Evolutionary conservation across 2,888 invertebrate species (phyloP), one percentile per base, ranked within the genome.

Genomic region (Philonicus albiceps): DNA sequence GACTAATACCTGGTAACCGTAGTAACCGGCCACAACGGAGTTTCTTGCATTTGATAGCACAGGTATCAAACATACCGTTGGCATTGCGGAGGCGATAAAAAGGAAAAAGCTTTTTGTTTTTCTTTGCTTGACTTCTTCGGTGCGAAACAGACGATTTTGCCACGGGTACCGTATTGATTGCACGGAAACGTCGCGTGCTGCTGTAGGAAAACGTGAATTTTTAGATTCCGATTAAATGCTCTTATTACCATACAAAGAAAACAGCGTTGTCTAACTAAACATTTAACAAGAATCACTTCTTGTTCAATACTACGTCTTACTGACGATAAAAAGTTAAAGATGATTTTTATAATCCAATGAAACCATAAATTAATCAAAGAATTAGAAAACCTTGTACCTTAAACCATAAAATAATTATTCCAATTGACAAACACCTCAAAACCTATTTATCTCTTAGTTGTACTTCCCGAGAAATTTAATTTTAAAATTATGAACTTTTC

Each of bases 1-100:
- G 84, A 84, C 27, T 84, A 72, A 84, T 34, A 40, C 73, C 27
- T 30, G 84, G 73, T 84, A 34, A 30, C 40, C 86, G 55, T 72
- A 72, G 78, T 43, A 80, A 76, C 78, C 49, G 43, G 27, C 78
- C 64, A 80, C 72, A 86, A 86, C 78, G 80, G 84, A 64, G 34
- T 40, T 83, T n/a, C 37, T 72, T 27, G 22, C 80, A 7, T 49
- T 83, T 19, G n/a, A 49, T 11, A 78, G 30, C 16, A 7, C 13
- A 49, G 78, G 16, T 78, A 78, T 5, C 81, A 55, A 74, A 74
- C 34, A 34, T 34, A 16, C 81, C 34, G 55, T 81, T 64, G 6
- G 30, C 34, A 19, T 30, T 81, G 81, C 81, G 64, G 81, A 37
- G 53, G 81, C 81, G 64, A 81, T 64, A 81, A 81, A 81, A 3